Conservation (phyloP, 2,113 vertebrate species). For the Macrotus californicus region DNA sequence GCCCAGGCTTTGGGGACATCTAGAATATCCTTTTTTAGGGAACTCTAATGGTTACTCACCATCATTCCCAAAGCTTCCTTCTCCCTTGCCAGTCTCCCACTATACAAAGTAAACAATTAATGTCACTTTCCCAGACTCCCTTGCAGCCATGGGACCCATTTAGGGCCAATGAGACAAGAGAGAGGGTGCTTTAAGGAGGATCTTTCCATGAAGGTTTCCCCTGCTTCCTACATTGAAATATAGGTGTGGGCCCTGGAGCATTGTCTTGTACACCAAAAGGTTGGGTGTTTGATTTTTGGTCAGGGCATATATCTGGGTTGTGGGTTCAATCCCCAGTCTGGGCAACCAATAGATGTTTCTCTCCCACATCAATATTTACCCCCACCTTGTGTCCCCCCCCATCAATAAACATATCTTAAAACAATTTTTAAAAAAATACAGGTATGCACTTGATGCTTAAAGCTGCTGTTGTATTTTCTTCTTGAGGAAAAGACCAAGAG, state of each 20-base stretch:
- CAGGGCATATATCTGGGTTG: no score
- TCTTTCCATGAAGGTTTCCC: not conserved
- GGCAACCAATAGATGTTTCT: no score
- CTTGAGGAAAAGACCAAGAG: not conserved
- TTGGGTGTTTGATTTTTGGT: no score
- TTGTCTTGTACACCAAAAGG: no score
- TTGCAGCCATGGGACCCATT: not conserved
- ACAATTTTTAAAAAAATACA: no score
- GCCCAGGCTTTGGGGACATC: not conserved
- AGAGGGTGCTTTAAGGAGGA: not conserved
- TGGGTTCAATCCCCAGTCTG: no score
- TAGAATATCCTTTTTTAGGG: not conserved
- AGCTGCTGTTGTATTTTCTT: not conserved
- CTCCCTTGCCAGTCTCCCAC: not conserved
- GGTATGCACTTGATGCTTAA: not conserved
- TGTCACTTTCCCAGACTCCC: not conserved
- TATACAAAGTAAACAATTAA: not conserved
- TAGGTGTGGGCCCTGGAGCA: not conserved
- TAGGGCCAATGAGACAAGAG: not conserved
- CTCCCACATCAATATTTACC: no score
- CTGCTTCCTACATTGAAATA: rapidly evolving
- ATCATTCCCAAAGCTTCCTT: not conserved
- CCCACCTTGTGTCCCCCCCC: no score
- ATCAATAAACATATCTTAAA: no score
- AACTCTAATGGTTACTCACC: not conserved